phyloP scores from a whole-genome alignment of 2,797 vertebrate species.

The Linurgus olivaceus region DNA sequence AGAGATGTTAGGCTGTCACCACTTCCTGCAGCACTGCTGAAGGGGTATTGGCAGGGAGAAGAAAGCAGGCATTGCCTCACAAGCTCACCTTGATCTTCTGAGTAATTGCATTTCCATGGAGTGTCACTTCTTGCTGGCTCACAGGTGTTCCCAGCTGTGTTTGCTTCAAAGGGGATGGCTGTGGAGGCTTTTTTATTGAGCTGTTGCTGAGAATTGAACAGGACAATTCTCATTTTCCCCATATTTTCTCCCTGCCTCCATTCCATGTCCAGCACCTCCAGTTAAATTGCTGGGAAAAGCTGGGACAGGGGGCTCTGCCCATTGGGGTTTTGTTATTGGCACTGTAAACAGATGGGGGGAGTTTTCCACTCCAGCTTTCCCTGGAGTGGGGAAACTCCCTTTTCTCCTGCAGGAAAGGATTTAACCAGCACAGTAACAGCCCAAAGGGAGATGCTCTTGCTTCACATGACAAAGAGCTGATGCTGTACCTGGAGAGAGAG shows the following conservation, averaged over 20 bases:
- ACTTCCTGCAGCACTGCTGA: not conserved
- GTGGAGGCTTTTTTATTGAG: not conserved
- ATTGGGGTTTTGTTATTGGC: not conserved
- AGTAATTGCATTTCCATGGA: not conserved
- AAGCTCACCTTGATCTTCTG: constrained; percentile 1
- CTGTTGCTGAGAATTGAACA: fast-evolving
- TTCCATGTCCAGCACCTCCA: fast-evolving
- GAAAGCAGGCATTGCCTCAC: not conserved
- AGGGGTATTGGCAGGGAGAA: not conserved
- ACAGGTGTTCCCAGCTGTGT: not conserved
- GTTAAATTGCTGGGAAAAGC: not conserved
- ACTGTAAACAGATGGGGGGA: not conserved
- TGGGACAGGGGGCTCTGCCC: not conserved
- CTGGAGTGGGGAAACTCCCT: too few species aligned
- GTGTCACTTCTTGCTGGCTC: fast-evolving
- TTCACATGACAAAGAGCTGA: not conserved
- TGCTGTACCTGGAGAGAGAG: not conserved
- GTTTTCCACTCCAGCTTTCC: not conserved
- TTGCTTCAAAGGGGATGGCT: not conserved
- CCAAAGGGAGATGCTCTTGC: not conserved
- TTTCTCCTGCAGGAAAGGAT: not conserved
- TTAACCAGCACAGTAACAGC: fast-evolving
- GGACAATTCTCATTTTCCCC: not conserved
- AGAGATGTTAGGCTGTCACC: not conserved
- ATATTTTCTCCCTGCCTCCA: not conserved